A percentile compares a stretch with the other conserved stretches of the same genome.
Conservation (phyloP, 2,888 invertebrate genomes). For the Cerastis rubricosa region DNA sequence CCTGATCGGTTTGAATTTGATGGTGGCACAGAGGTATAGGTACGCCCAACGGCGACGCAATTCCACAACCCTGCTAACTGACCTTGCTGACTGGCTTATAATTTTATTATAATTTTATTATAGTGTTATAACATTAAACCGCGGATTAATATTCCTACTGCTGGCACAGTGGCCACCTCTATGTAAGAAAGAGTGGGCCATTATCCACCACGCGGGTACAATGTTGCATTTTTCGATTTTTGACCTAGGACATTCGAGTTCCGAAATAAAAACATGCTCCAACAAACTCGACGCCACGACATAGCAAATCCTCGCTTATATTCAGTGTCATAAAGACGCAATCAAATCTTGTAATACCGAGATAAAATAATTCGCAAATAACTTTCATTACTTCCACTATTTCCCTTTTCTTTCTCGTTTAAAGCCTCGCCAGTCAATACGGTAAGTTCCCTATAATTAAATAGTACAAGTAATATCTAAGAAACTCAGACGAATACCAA, state of each 20-base stretch:
- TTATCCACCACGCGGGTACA: background rate
- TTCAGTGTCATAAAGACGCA: background rate
- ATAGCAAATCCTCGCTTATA: background rate
- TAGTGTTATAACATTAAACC: too few species aligned
- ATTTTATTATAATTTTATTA: too few species aligned
- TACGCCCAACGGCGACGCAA: background rate
- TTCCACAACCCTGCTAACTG: background rate
- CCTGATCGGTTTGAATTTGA: background rate
- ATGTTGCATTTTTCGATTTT: background rate
- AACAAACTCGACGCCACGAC: background rate
- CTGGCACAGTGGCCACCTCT: background rate
- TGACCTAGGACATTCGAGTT: background rate
- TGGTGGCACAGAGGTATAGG: background rate
- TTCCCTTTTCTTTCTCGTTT: background rate
- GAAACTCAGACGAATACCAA: slow-evolving; percentile 71
- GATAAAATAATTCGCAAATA: background rate
- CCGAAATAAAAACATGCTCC: background rate
- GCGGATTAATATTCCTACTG: background rate
- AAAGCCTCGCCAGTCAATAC: slow-evolving; percentile 37
- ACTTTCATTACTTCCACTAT: background rate
- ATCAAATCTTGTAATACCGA: background rate
- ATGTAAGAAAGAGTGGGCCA: background rate
- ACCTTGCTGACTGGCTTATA: too few species aligned
- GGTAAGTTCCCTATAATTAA: slow-evolving; percentile 57
- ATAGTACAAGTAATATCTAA: slow-evolving; percentile 60